Conservation (phyloP, 2,888 invertebrate species). For the Campaea margaritaria region DNA sequence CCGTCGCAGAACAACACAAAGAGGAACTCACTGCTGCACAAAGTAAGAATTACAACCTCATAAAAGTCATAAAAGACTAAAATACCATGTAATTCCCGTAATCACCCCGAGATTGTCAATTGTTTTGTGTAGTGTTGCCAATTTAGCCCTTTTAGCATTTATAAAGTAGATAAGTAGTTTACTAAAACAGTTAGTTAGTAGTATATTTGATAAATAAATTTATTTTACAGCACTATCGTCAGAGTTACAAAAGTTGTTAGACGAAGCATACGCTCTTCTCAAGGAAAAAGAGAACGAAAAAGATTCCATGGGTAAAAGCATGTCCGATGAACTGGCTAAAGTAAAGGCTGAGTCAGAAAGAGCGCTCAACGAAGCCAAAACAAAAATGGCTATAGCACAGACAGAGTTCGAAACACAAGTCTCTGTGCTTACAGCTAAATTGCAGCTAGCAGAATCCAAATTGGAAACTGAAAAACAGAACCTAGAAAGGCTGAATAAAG, state of each 20-base stretch:
- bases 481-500: constrained; percentile 76
- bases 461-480: constrained; percentile 77
- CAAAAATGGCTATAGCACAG: constrained; percentile 88
- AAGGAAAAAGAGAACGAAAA: constrained; percentile 82
- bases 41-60: constrained; percentile 50
- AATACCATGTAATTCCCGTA: too few relatives aligned
- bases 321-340: constrained; percentile 77
- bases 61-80: too few relatives aligned
- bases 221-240: constrained; percentile 75
- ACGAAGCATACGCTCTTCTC: constrained; percentile 81
- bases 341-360: constrained; percentile 81
- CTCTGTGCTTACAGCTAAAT: constrained; percentile 80
- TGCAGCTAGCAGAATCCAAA: constrained; percentile 82
- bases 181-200: too few relatives aligned
- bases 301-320: constrained; percentile 79
- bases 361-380: constrained; percentile 80
- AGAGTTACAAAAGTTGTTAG: constrained; percentile 79
- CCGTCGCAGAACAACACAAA: constrained; percentile 69
- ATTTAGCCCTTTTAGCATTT: too few relatives aligned
- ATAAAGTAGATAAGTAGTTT: too few relatives aligned
- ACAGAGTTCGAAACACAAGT: constrained; percentile 86
- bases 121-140: too few relatives aligned
- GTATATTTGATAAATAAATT: too few relatives aligned
- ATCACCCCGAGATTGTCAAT: too few relatives aligned
- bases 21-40: constrained; percentile 80